phyloP scores from a whole-genome alignment of 2,888 invertebrate species.

The Isoperla grammatica region DNA sequence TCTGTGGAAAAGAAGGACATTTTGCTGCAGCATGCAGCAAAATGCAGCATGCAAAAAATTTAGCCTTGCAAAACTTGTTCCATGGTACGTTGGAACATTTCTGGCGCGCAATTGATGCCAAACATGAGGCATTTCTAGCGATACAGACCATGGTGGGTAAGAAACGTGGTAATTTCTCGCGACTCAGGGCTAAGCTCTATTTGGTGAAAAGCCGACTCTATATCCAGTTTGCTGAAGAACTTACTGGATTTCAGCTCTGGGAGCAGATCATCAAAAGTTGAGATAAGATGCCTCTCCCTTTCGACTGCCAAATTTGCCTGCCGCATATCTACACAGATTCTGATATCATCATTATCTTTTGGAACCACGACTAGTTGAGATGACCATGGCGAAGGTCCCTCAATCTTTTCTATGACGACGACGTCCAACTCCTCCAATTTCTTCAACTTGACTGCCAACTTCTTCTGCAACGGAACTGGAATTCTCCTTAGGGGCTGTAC shows the following conservation, averaged over 20 bases:
- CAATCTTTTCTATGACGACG: slow-evolving; percentile 25
- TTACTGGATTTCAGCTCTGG: slow-evolving; percentile 33
- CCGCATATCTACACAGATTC: slow-evolving; percentile 36
- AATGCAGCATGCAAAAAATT: too few species aligned
- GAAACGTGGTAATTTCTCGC: slow-evolving; percentile 40
- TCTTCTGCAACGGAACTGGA: slow-evolving; percentile 36
- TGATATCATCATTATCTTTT: slow-evolving; percentile 32
- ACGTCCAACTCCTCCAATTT: slow-evolving; percentile 24
- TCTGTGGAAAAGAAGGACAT: too few species aligned
- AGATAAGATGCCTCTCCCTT: slow-evolving; percentile 34
- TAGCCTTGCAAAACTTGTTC: slow-evolving; percentile 37
- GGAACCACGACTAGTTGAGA: slow-evolving; percentile 35
- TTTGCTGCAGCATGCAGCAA: too few species aligned
- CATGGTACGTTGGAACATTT: slow-evolving; percentile 42
- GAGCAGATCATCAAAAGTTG: slow-evolving; percentile 32
- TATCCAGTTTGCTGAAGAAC: slow-evolving; percentile 37
- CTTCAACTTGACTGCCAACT: slow-evolving; percentile 34
- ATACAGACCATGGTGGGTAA: too few species aligned
- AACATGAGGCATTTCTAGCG: slow-evolving; percentile 42
- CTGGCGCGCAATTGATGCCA: slow-evolving; percentile 42
- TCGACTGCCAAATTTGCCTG: slow-evolving; percentile 32
- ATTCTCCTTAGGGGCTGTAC: slow-evolving; percentile 37
- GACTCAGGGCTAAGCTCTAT: slow-evolving; percentile 37
- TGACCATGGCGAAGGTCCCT: slow-evolving; percentile 29
- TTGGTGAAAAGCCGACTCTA: slow-evolving; percentile 40